A percentile compares a stretch with the other conserved stretches of the same genome.
Evolutionary conservation across 2,797 vertebrate genomes (phyloP).

Genomic region (Nyctalus aviator): DNA sequence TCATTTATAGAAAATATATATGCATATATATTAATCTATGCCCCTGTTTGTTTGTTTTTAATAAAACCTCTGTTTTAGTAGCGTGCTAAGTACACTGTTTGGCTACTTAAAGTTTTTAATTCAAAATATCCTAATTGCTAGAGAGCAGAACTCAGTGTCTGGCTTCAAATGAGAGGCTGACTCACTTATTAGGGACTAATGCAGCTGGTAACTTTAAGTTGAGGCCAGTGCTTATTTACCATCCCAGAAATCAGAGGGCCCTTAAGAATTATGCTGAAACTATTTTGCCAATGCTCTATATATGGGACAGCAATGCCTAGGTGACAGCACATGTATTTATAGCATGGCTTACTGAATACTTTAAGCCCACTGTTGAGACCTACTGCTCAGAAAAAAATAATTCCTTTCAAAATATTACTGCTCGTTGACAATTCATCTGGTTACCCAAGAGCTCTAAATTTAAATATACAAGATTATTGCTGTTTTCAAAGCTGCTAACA

Average conservation of each 20-base stretch:
- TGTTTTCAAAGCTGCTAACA: neutral
- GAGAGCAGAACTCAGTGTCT: too few species aligned
- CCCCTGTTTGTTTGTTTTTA: neutral
- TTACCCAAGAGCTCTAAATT: neutral
- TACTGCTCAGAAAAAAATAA: neutral
- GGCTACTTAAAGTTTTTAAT: neutral
- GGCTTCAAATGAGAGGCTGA: too few species aligned
- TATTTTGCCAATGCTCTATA: neutral
- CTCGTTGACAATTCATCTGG: neutral
- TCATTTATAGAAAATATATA: constrained; percentile 11
- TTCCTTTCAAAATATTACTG: too few species aligned
- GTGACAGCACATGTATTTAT: neutral
- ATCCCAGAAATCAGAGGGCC: neutral
- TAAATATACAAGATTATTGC: neutral
- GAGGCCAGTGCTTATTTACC: neutral
- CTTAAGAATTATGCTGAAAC: neutral
- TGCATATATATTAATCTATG: neutral
- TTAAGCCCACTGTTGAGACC: neutral
- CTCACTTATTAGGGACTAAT: too few species aligned
- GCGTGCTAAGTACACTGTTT: neutral
- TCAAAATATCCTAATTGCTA: neutral
- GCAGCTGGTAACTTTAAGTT: too few species aligned
- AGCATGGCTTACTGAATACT: neutral
- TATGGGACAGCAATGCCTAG: neutral
- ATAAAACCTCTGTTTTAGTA: neutral